Evolutionary conservation across 2,113 vertebrate genomes (phyloP).

Genomic region (Australoheros scitulus): DNA sequence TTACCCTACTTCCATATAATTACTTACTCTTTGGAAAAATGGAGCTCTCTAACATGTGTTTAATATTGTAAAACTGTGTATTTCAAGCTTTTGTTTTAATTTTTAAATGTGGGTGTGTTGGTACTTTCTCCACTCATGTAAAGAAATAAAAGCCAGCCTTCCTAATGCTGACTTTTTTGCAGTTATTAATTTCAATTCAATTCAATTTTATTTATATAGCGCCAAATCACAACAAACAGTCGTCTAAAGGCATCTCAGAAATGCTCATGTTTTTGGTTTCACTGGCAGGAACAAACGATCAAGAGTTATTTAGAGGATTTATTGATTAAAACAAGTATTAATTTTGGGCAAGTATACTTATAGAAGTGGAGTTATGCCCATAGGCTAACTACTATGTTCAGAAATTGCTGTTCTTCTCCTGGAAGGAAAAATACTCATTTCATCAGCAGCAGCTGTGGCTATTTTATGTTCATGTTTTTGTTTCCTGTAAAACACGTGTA

Average conservation of each 20-base stretch:
- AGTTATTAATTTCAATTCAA: not conserved
- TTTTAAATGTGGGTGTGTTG: too few relatives aligned
- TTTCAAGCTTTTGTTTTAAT: not conserved
- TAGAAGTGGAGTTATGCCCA: not conserved
- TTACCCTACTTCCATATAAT: constrained; percentile 3
- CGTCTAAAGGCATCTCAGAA: not conserved
- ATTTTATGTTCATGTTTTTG: not conserved
- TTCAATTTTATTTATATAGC: too few relatives aligned
- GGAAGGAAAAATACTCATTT: too few relatives aligned
- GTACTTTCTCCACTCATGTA: too few relatives aligned
- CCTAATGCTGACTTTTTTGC: not conserved
- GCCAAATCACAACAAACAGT: too few relatives aligned
- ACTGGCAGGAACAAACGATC: not conserved
- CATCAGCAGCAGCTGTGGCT: too few relatives aligned
- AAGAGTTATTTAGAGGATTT: not conserved
- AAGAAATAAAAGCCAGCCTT: too few relatives aligned
- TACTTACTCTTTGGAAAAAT: not conserved
- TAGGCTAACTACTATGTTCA: not conserved
- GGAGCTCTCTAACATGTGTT: not conserved
- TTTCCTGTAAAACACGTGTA: not conserved
- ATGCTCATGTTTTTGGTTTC: fast-evolving
- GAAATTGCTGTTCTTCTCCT: too few relatives aligned
- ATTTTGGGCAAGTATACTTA: not conserved
- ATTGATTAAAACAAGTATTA: not conserved
- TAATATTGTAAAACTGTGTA: not conserved